These are phyloP conservation scores for Chloroceryle aenea DNA, from an alignment of 2,113 vertebrate species.

Conservation along the genomic window DNA sequence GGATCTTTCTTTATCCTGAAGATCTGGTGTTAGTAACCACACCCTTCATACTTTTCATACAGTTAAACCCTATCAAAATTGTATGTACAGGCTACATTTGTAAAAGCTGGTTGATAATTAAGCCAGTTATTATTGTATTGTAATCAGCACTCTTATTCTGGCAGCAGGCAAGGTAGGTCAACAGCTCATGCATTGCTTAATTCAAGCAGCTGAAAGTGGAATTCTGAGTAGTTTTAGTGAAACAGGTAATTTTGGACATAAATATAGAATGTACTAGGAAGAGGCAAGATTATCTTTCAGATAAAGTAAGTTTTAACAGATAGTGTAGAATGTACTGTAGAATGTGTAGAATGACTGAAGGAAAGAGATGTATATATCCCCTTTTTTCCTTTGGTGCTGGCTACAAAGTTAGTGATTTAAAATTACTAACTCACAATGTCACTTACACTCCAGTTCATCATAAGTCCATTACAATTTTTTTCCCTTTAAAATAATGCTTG, in stretches of 20 bases:
- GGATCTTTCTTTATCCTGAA: background rate
- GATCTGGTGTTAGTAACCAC: background rate
- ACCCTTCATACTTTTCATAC: background rate
- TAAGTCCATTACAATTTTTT: background rate
- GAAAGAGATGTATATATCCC: background rate
- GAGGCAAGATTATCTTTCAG: background rate
- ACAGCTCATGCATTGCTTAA: background rate
- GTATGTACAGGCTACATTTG: background rate
- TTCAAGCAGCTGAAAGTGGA: background rate
- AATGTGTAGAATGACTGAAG: background rate
- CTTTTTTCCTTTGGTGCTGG: background rate
- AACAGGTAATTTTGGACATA: background rate
- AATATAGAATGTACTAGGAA: background rate
- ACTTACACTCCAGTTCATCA: background rate
- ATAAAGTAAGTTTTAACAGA: background rate
- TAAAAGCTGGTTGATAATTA: slow-evolving; percentile 19
- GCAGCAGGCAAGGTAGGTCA: background rate
- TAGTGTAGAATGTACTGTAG: too few relatives aligned
- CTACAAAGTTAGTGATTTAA: background rate
- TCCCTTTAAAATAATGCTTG: background rate
- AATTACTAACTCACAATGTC: background rate
- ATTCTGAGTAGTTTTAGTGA: background rate
- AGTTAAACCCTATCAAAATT: background rate
- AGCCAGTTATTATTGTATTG: background rate
- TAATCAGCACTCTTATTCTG: background rate